Base-by-base conservation (phyloP, 2,888 invertebrate genomes). In the Philhelius pedissequus region DNA sequence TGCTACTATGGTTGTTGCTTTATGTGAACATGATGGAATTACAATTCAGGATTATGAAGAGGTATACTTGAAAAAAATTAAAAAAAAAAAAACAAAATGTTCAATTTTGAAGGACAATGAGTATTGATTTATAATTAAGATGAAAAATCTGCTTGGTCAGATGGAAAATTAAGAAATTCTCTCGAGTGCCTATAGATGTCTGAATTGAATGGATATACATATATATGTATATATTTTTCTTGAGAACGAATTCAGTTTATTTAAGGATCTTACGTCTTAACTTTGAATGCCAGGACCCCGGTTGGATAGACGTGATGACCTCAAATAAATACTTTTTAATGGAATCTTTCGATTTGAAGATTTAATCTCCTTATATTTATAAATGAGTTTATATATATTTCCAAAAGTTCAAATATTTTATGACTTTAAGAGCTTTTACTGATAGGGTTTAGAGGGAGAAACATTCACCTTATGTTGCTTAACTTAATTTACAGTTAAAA, bases 41-140 rank as follows among this genome's bases (percentile, higher is more conserved):
- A 35, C 15, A 27, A 27, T 11, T 18, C n/a, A 27, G 30, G 11
- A 38, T 48, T 62, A 62, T 69, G 69, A 32, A 45, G 50, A 71
- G 25, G 38, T 38, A 50, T 48, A 38, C 48, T 66, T 66, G 62
- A 40, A 18, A n/a, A n/a, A n/a, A n/a, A n/a, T n/a, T 9, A 11
- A 9, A 25, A 38, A 73, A 48, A 4, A 27, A 15, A 4, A 52
- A 15, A 8, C n/a, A n/a, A 4, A n/a, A 56, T 69, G 30, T 56
- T 25, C 32, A 60, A 62, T 78, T 27, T 74, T 78, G 74, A 83
- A 83, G 79, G 83, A 74, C 83, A 54, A 66, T 43, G 68, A 69
- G 58, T 83, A 83, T 83, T 66, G 79, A 79, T 83, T 83, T 78
- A 27, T 66, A 79, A 83, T 83, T 83, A 79, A 70, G 74, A 35